Evolutionary conservation across 1,140 invertebrate genomes (phyloP), one percentile per base, ranked within the genome.

Genomic region (Drosophila littoralis): DNA sequence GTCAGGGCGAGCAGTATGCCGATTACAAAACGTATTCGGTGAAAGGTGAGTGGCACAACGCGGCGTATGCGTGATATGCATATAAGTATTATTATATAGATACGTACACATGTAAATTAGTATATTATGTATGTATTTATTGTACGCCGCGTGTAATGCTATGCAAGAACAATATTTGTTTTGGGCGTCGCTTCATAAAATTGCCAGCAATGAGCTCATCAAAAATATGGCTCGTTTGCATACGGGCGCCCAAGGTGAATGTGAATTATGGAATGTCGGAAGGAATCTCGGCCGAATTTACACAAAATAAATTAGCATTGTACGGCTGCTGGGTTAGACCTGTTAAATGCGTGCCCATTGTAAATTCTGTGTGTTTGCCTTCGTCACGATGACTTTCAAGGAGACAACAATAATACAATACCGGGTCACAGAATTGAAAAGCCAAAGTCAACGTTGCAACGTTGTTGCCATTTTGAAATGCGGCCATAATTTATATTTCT

Each of bases 1-100:
- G 93, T 17, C 91, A 94, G 52, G 93, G 93, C 9, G 95, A 95
- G 76, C 93, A 94, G 38, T 96, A 94, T 79, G 95, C 95, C 22
- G 95, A 96, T 91, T 93, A 95, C 38, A 94, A 94, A 82, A 95
- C 94, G 66, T 93, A 94, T 77, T 95, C 95, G 12, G 94, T 95
- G 52, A 92, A 93, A 73, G 95, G 96, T 96, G 93, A 94, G 93
- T 92, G 58, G 15, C 22, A 10, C 50, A 50, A 45, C 54, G 45
- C 22, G 46, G 32, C 67, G 71, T 66, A 70, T 74, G 72, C 83
- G 83, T 89, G 79, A 86, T 86, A 72, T 81, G 84, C 79, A 86
- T 71, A 52, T 70, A 52, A 52, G 55, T 50, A 48, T 22, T 51
- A 51, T n/a, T 66, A 63, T 45, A 28, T 64, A 67, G 63, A 64